Conservation (phyloP, 2,113 vertebrate genomes). For the Oreotrochilus melanogaster region DNA sequence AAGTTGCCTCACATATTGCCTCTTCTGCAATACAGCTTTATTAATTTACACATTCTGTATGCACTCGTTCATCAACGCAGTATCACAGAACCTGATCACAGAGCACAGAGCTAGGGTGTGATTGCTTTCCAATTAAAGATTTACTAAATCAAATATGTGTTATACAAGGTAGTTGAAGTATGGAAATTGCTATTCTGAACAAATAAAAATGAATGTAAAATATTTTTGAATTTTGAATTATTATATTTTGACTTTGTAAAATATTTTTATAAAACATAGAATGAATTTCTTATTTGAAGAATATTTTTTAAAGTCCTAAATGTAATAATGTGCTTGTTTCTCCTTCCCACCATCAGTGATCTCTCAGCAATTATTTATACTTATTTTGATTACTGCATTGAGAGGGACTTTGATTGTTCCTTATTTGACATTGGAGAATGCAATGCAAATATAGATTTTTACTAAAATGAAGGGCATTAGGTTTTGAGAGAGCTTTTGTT, state of each 20-base stretch:
- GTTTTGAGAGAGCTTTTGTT: not conserved
- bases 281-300: not conserved
- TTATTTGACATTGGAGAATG: not conserved
- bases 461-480: not conserved
- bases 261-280: not conserved
- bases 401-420: not conserved
- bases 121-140: conserved; percentile 38
- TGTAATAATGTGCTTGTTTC: not conserved
- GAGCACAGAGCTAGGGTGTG: not conserved
- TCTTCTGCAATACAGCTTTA: conserved; percentile 33
- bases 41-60: conserved; percentile 34
- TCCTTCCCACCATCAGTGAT: fast-evolving
- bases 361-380: not conserved
- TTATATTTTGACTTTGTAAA: too few species aligned
- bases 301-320: not conserved
- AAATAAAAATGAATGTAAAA: not conserved
- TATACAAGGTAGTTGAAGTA: not conserved
- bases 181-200: not conserved
- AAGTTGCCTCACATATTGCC: conserved; percentile 4
- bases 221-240: too few species aligned
- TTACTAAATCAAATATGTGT: not conserved
- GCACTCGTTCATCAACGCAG: conserved; percentile 3
- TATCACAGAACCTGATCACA: conserved; percentile 23
- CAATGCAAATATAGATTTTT: not conserved
- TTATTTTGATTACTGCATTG: not conserved